Base-by-base conservation (phyloP, 1,140 invertebrate species). In the Leptinotarsa lineolata region DNA sequence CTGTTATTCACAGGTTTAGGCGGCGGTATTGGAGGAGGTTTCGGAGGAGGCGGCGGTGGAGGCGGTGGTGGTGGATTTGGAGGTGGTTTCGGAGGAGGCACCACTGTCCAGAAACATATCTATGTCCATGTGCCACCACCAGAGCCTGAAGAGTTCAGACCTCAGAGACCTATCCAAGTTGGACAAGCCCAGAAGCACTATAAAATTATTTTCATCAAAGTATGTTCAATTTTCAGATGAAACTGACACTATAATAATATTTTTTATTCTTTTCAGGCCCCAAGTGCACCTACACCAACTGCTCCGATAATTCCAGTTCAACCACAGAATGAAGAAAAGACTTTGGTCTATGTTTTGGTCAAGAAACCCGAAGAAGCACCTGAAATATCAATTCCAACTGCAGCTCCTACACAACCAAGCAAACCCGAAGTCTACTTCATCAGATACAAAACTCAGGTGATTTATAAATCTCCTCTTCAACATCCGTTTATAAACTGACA, bases 401-500 rank as follows among this genome's bases (percentile, higher is more conserved):
- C 91, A 20, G 90, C 90, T 45, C 93, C 93, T 4, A 94, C 93
- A 16, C 92, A 94, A 79, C 93, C 93, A 24, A 91, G 91, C 87
- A 94, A 94, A 86, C 93, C 93, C 5, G 93, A 94, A 86, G 93
- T 95, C 30, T 94, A 94, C 88, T 95, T 95, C 87, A 94, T 95
- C 85, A 90, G 92, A 85, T 95, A 94, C 87, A 94, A 94, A 86
- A 94, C 92, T 68, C 92, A 94, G 79, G 81, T 82, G 74, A 74
- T 70, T 21, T 30, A 64, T 21, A 39, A 39, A 39, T 39, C 2
- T 11, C 15, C 64, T 20, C 22, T 39, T 39, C 8, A 39, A 21
- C 69, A 68, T 21, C 39, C 3, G n/a, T 18, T n/a, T 24, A 11
- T 11, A 39, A 16, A 70, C 11, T 61, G 11, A 21, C 59, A 61